Percentiles rank a stretch among this genome's conserved stretches.
Conservation (phyloP, 2,113 vertebrate genomes). For the Amblyopsis rosae region DNA sequence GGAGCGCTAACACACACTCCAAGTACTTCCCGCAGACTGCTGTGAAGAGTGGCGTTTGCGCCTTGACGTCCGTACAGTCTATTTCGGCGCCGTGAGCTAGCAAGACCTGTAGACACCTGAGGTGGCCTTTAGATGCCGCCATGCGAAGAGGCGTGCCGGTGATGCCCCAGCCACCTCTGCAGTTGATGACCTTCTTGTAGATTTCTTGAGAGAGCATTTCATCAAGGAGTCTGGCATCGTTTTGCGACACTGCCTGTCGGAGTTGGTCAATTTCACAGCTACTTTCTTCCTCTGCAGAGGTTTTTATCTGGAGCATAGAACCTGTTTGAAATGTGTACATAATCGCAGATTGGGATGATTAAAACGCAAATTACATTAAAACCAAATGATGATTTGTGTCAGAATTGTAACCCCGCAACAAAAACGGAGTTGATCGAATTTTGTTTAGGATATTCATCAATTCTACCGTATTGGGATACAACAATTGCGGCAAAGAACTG, state of each 20-base stretch:
- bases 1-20: slow-evolving; percentile 73
- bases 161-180: slow-evolving; percentile 88
- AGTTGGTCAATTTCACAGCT: slow-evolving; percentile 78
- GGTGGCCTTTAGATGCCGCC: slow-evolving; percentile 82
- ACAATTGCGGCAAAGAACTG: neutral
- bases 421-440: too few species aligned
- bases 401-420: neutral
- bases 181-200: slow-evolving; percentile 86
- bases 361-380: neutral
- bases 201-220: slow-evolving; percentile 83
- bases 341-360: neutral
- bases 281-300: slow-evolving; percentile 59
- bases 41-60: slow-evolving; percentile 79
- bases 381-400: too few species aligned
- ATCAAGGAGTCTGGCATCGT: slow-evolving; percentile 76
- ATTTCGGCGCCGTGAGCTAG: slow-evolving; percentile 82
- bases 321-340: slow-evolving; percentile 4
- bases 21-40: slow-evolving; percentile 78
- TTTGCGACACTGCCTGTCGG: slow-evolving; percentile 76
- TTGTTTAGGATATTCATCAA: neutral
- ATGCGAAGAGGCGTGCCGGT: slow-evolving; percentile 87
- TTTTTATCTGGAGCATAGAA: slow-evolving; percentile 80
- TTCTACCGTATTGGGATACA: neutral
- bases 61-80: slow-evolving; percentile 78
- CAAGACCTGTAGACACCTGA: slow-evolving; percentile 83